Evolutionary conservation across 1,140 invertebrate species (phyloP).

Genomic region (Danaus plexippus): DNA sequence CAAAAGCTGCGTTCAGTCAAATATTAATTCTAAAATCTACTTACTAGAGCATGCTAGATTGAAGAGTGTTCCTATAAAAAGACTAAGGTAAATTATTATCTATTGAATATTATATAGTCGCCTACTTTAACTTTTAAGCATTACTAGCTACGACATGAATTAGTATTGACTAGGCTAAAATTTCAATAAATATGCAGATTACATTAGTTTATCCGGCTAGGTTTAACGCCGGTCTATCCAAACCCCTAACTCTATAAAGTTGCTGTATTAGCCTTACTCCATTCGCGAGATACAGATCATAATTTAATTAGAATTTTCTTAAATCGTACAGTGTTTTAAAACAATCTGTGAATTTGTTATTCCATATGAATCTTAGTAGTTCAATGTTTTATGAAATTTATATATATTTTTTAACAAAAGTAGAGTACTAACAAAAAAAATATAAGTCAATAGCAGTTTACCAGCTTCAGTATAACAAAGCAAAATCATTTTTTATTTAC

Average conservation of each 20-base stretch:
- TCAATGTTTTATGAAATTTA: too few species aligned
- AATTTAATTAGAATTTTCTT: constrained; percentile 4
- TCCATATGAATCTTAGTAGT: too few species aligned
- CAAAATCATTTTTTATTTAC: too few species aligned
- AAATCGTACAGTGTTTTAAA: too few species aligned
- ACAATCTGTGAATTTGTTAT: too few species aligned
- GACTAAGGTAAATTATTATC: constrained; percentile 25
- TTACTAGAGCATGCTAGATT: constrained; percentile 46
- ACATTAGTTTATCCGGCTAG: constrained; percentile 33
- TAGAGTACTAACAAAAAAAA: too few species aligned
- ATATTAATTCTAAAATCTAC: constrained; percentile 49
- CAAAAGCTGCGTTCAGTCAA: constrained; percentile 40
- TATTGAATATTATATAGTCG: constrained; percentile 20
- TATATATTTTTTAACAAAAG: too few species aligned
- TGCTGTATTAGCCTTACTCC: too few species aligned
- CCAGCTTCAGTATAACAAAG: too few species aligned
- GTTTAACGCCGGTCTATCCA: constrained; percentile 25
- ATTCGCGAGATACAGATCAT: constrained; percentile 6
- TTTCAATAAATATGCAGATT: constrained; percentile 48
- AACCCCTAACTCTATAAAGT: constrained; percentile 12
- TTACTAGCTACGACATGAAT: constrained; percentile 23
- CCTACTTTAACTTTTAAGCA: constrained; percentile 17
- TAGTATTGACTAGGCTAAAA: constrained; percentile 33
- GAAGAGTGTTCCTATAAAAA: constrained; percentile 40
- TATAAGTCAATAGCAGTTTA: too few species aligned